phyloP scores from a whole-genome alignment of 2,113 vertebrate species.

The Martes martes region DNA sequence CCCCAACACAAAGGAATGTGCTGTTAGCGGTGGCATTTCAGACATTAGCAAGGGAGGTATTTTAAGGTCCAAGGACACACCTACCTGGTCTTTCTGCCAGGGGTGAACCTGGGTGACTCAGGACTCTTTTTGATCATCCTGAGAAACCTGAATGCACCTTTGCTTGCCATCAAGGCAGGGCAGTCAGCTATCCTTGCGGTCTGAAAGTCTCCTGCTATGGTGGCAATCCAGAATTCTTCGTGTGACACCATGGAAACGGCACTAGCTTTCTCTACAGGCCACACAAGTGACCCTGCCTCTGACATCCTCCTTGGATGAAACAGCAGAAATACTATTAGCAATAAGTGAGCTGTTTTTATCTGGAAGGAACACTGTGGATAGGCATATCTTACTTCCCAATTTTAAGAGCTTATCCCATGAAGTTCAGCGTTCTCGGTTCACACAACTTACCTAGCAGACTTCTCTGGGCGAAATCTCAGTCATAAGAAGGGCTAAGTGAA shows the following conservation, averaged over 20 bases:
- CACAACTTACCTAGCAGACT: background rate
- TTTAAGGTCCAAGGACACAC: background rate
- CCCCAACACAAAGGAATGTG: background rate
- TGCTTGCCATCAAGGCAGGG: background rate
- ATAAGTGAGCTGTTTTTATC: slow-evolving; percentile 3
- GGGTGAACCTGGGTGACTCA: background rate
- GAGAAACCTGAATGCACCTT: background rate
- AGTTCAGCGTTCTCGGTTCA: slow-evolving; percentile 15
- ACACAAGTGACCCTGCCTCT: background rate
- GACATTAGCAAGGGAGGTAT: background rate
- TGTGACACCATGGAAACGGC: slow-evolving; percentile 53
- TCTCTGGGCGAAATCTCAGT: background rate
- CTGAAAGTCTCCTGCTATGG: background rate
- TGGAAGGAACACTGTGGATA: background rate
- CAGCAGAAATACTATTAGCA: slow-evolving; percentile 20
- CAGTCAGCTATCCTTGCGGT: background rate
- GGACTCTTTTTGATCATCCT: no score
- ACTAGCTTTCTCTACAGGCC: background rate
- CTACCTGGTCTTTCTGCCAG: background rate
- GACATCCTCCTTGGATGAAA: background rate
- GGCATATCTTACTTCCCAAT: background rate
- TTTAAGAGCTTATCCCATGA: background rate
- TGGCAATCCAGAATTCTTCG: background rate
- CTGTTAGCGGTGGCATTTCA: background rate
- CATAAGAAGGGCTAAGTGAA: background rate